Evolutionary conservation across 2,113 vertebrate genomes (phyloP), one percentile per base, ranked within the genome.

Genomic region (Rhipidura dahli): DNA sequence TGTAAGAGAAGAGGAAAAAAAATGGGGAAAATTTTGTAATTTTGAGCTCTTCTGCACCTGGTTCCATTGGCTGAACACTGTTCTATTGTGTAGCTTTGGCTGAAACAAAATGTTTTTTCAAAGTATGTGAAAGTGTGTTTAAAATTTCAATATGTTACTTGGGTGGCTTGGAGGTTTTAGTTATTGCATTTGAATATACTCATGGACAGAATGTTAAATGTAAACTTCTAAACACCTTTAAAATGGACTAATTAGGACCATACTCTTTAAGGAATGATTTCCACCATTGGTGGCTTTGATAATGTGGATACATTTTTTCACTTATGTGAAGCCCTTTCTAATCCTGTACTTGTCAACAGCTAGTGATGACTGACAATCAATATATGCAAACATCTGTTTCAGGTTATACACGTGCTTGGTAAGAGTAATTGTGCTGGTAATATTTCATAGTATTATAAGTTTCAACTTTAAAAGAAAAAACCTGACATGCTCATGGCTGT

Each of bases 301-400:
- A 56, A 60, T 53, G 27, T 23, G 15, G 16, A 53, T 17, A 4
- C 35, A 28, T 88, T 91, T 88, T 93, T 94, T 27, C 19, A 92
- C 70, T 16, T 44, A 22, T 28, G 15, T 30, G 70, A 80, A 50
- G 11, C 8, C 39, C n/a, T 89, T 93, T 77, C 51, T 80, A 50
- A 69, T 81, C 40, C 50, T 5, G 0, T 70, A 50, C 26, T 71
- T 93, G 33, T 51, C 63, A 51, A 70, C 63, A 83, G 13, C 51
- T 72, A 65, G 51, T 47, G 27, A 85, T 91, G 93, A 70, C 63
- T 90, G 77, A 47, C 54, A 94, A 88, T 87, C 75, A 92, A 91
- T 82, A 60, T 27, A 64, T 66, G 42, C 11, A 69, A 94, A 33
- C 20, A 64, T 47, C 35, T 65, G 64, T 83, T 92, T 90, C 53